These are phyloP conservation scores for Petrocephalus zakoni DNA, from an alignment of 2,113 vertebrate species.

Conservation along the genomic window DNA sequence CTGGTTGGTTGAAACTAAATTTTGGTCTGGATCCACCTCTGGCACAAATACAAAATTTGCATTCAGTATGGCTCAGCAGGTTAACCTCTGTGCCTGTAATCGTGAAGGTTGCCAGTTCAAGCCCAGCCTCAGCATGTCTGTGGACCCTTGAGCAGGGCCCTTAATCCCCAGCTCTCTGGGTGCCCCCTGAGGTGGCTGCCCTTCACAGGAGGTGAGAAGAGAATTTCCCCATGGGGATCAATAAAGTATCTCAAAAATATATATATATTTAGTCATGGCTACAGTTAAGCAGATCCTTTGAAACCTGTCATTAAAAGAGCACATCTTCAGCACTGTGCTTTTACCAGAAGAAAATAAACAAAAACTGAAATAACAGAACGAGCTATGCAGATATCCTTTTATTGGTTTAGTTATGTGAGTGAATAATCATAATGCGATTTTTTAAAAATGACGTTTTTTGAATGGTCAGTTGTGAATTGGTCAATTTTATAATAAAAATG, in stretches of 20 bases:
- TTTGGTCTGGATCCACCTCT: neutral
- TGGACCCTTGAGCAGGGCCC: no score
- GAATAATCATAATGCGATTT: neutral
- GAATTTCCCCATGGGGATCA: no score
- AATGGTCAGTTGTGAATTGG: neutral
- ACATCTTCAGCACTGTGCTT: neutral
- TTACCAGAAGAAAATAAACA: neutral
- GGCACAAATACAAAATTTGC: no score
- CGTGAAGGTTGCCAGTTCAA: no score
- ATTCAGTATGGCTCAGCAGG: no score
- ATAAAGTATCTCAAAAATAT: no score
- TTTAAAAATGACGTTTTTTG: neutral
- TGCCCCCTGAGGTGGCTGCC: no score
- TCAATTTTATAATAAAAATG: neutral
- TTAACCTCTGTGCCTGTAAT: no score
- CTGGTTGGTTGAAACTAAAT: neutral
- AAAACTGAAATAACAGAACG: neutral
- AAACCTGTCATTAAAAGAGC: neutral
- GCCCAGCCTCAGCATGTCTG: no score
- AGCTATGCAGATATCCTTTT: neutral
- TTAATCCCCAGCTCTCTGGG: no score
- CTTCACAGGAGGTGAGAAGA: no score
- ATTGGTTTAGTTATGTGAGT: neutral
- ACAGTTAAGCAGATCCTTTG: neutral
- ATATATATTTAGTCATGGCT: neutral